phyloP scores from a whole-genome alignment of 1,140 invertebrate species.

The Halotydeus destructor region DNA sequence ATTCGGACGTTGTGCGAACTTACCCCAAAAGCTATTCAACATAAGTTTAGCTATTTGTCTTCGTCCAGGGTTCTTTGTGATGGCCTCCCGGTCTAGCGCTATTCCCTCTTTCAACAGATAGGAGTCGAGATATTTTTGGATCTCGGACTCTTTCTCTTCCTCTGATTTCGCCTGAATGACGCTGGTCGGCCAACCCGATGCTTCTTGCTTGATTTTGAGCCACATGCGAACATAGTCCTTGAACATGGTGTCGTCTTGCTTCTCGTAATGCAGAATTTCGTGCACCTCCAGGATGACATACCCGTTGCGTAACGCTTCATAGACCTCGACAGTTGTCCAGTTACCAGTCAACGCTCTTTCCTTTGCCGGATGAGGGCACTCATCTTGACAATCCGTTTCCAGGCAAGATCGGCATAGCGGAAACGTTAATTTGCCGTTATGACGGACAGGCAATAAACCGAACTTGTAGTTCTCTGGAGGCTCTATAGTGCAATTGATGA shows the following conservation, averaged over 20 bases:
- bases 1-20: constrained; percentile 20
- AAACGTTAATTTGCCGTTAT: constrained; percentile 7
- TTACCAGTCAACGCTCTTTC: constrained; percentile 2
- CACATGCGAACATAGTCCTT: constrained; percentile 15
- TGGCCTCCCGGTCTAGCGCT: constrained; percentile 20
- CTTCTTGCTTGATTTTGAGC: constrained; percentile 18
- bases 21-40: constrained; percentile 20
- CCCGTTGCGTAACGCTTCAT: not conserved
- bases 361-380: not conserved
- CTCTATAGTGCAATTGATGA: too few species aligned
- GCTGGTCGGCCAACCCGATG: constrained; percentile 13
- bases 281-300: constrained; percentile 11
- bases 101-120: constrained; percentile 23
- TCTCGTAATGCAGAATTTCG: constrained; percentile 17
- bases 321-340: constrained; percentile 2
- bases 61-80: constrained; percentile 22
- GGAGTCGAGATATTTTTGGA: constrained; percentile 20
- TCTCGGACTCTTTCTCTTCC: too few species aligned
- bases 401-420: constrained; percentile 7
- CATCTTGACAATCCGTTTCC: not conserved
- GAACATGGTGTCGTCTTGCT: constrained; percentile 12
- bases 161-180: too few species aligned
- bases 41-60: constrained; percentile 17
- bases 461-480: too few species aligned
- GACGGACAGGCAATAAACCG: constrained; percentile 5